These are phyloP conservation scores for Phaenicophaeus curvirostris DNA, from an alignment of 2,797 vertebrate genomes.

Conservation along the genomic window DNA sequence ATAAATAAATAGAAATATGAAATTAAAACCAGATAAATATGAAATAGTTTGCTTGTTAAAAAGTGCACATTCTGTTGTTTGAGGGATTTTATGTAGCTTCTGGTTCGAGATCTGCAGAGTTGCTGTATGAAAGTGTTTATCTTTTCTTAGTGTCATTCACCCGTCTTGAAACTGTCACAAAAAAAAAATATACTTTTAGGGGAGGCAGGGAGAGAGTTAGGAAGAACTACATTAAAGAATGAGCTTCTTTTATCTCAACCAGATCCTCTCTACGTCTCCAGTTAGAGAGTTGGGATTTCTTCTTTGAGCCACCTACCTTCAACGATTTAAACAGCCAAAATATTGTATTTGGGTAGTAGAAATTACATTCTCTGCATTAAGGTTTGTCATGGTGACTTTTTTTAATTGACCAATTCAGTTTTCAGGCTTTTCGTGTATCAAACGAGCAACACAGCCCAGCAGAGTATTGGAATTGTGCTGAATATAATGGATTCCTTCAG, in stretches of 20 bases:
- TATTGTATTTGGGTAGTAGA: not conserved
- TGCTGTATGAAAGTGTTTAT: fast-evolving
- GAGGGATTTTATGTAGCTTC: not conserved
- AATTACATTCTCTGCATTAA: not conserved
- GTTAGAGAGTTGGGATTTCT: not conserved
- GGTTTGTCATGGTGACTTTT: not conserved
- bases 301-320: not conserved
- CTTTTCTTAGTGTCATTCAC: not conserved
- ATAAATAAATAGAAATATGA: too few relatives aligned
- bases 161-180: not conserved
- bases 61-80: not conserved
- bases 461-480: not conserved
- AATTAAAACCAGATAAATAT: too few relatives aligned
- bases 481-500: not conserved
- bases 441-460: not conserved
- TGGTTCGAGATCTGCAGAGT: not conserved
- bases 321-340: not conserved
- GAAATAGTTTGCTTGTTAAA: not conserved
- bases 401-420: not conserved
- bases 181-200: not conserved
- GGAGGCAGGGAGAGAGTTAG: not conserved
- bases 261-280: not conserved
- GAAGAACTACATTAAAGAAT: not conserved
- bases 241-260: not conserved
- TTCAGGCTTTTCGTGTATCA: not conserved